Evolutionary conservation across 2,797 vertebrate genomes (phyloP).

Genomic region (Dendrocincla tyrannina): DNA sequence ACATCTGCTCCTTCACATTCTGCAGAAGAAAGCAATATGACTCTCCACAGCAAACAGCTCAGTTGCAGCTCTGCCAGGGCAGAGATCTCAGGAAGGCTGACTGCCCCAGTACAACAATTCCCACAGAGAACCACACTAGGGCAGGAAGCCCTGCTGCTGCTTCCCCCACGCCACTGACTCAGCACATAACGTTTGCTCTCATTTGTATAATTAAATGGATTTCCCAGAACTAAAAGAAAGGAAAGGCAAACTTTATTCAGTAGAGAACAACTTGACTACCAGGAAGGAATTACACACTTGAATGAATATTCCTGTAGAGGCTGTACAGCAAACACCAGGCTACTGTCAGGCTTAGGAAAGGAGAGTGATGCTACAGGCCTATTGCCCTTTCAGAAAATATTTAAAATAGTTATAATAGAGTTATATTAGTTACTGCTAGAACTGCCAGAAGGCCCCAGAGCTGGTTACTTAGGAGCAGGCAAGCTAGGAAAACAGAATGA

Average conservation of each 20-base stretch:
- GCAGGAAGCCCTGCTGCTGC: not conserved
- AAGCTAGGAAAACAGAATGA: not conserved
- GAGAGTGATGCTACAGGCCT: not conserved
- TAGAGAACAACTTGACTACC: not conserved
- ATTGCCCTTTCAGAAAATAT: not conserved
- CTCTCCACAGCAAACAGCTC: not conserved
- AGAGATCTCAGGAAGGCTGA: not conserved
- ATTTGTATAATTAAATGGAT: slow-evolving; percentile 20
- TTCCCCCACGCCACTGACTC: slow-evolving; percentile 19
- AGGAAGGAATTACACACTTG: slow-evolving; percentile 44
- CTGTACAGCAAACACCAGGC: not conserved
- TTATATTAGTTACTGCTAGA: not conserved
- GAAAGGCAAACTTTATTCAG: slow-evolving; percentile 12
- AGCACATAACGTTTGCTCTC: not conserved
- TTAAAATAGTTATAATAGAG: not conserved
- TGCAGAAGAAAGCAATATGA: not conserved
- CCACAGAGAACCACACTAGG: not conserved
- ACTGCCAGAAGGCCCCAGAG: not conserved
- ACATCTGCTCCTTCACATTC: not conserved
- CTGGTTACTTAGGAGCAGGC: not conserved
- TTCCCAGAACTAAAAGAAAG: slow-evolving; percentile 57
- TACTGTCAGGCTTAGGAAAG: not conserved
- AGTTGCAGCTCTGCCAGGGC: not conserved
- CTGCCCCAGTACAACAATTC: not conserved
- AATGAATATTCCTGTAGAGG: not conserved